Base-by-base conservation (phyloP, 2,113 vertebrate genomes). In the Dicerorhinus sumatrensis region DNA sequence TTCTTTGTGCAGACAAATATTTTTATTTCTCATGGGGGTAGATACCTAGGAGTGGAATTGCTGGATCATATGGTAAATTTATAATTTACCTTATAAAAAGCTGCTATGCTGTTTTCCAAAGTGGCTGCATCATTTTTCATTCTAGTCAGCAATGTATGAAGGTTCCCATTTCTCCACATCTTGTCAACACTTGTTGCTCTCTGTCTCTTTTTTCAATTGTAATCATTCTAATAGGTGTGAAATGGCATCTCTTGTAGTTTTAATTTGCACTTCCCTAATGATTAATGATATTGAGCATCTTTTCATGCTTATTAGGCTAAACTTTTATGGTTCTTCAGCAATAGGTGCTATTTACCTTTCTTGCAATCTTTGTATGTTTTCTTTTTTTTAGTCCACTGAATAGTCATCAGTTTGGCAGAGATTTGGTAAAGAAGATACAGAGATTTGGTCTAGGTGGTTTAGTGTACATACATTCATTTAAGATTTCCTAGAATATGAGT, bases 11-110 rank as follows among this genome's bases (percentile, higher is more conserved):
- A 51, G 58, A 91, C 25, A 77, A 25, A 36, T 16, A 39, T 77
- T 83, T 94, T 94, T 18, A 84, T 60, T 69, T 89, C 51, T 85
- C 70, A 65, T 65, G 27, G 83, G 25, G 86, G 33, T 58, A 85
- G 5, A 56, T 75, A 42, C 13, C 6, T 81, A 42, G 33, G 16
- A 75, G 58, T 67, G 27, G 46, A 83, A 58, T 93, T 89, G 25
- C 46, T 73, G 48, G 36, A 18, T 60, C 58, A 51, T 70, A 2
- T 73, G 63, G 25, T 88, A 88, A 84, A 75, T 89, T 80, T 94
- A 65, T 73, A 39, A 73, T 91, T 63, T 65, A 27, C 16, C 48
- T 88, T 39, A 58, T 4, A 14, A 51, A 86, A 76, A 60, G 42
- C 62, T 62, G 17, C 33, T 85, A 2, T 72, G 48, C 80, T 89